phyloP scores from a whole-genome alignment of 2,888 invertebrate species.

The Apotomis betuletana region DNA sequence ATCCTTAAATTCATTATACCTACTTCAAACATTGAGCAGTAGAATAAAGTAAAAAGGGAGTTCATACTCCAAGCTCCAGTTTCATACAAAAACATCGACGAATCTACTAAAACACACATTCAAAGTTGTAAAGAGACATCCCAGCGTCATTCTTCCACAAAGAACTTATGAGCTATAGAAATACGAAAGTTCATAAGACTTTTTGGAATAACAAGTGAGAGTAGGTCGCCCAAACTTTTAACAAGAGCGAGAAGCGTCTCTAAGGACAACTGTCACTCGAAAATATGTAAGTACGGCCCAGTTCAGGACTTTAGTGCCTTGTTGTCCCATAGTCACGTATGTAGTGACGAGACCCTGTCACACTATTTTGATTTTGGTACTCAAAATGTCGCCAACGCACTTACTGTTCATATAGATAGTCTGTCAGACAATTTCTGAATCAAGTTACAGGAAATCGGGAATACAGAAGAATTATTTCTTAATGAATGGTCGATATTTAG shows the following conservation, averaged over 20 bases:
- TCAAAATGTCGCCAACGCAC: too few species aligned
- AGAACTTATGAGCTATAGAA: background rate
- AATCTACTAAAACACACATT: slow-evolving; percentile 18
- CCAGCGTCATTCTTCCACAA: background rate
- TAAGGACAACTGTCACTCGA: slow-evolving; percentile 9
- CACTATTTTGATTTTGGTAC: background rate
- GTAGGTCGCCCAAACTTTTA: slow-evolving; percentile 12
- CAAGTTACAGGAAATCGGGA: too few species aligned
- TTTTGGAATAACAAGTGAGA: background rate
- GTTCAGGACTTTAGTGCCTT: background rate
- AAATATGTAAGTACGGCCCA: slow-evolving; percentile 4
- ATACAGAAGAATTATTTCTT: too few species aligned
- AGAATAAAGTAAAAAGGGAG: background rate
- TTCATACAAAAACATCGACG: slow-evolving; percentile 18
- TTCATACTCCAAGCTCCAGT: background rate
- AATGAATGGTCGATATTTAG: too few species aligned
- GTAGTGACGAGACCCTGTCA: background rate
- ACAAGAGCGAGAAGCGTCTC: background rate
- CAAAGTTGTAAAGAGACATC: background rate
- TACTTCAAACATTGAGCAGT: slow-evolving; percentile 3
- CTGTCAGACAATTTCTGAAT: too few species aligned
- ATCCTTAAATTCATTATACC: slow-evolving; percentile 2
- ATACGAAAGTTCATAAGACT: background rate
- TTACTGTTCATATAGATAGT: too few species aligned
- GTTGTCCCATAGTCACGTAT: slow-evolving; percentile 6